A percentile compares a stretch with the other conserved stretches of the same genome.
Conservation (phyloP, 2,113 vertebrate species). For the Triplophysa siluroides region DNA sequence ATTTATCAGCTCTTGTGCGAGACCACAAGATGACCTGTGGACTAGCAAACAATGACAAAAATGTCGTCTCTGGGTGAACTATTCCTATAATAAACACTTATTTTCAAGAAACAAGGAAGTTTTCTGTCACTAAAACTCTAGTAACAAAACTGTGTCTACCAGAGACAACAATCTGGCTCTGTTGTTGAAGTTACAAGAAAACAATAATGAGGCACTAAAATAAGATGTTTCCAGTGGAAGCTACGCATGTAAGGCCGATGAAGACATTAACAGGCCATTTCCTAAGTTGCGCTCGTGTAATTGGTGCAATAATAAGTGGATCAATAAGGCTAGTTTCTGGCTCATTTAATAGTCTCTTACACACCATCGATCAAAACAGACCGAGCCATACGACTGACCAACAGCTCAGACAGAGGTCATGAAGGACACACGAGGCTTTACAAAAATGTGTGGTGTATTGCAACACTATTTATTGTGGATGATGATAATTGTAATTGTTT, state of each 20-base stretch:
- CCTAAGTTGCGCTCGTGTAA: conserved; percentile 53
- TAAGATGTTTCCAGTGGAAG: conserved; percentile 28
- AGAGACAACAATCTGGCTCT: neutral
- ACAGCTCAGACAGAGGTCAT: neutral
- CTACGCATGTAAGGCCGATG: neutral
- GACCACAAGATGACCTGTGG: too few species aligned
- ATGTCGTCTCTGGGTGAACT: too few species aligned
- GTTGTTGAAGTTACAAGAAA: neutral
- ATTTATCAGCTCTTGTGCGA: too few species aligned
- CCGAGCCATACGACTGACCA: conserved; percentile 27
- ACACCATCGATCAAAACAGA: conserved; percentile 58
- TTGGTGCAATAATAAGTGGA: conserved; percentile 69
- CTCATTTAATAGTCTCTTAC: conserved; percentile 68
- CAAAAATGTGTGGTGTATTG: too few species aligned
- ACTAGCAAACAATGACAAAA: too few species aligned
- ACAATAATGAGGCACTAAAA: neutral
- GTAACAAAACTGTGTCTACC: neutral
- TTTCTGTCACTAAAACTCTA: neutral
- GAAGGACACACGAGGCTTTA: too few species aligned
- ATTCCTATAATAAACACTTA: neutral
- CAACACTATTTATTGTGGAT: too few species aligned
- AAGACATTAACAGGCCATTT: conserved; percentile 32
- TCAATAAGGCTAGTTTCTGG: conserved; percentile 60
- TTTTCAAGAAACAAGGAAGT: neutral
- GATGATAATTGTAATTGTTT: too few species aligned